Conservation (phyloP, 1,140 invertebrate genomes). For the Platyura marginata region DNA sequence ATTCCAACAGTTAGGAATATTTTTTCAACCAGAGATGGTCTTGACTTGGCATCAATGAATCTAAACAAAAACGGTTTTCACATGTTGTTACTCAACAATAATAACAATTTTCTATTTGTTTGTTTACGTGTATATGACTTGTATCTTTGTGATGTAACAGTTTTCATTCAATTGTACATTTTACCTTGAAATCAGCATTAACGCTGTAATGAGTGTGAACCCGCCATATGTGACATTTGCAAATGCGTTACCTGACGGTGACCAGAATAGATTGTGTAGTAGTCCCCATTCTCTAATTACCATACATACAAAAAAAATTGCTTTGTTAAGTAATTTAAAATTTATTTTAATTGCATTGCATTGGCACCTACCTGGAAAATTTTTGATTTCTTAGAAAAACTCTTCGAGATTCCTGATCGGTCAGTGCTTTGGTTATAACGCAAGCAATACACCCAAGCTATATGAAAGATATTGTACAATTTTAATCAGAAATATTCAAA, state of each 20-base stretch:
- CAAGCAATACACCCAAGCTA: constrained; percentile 6
- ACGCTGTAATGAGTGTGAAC: constrained; percentile 2
- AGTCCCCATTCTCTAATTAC: constrained; percentile 3
- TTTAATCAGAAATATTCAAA: no score
- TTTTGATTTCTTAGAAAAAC: constrained; percentile 3
- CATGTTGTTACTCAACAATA: neutral
- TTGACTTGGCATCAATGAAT: constrained; percentile 3
- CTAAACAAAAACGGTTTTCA: constrained; percentile 2
- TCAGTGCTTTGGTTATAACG: constrained; percentile 3
- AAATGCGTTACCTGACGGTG: constrained; percentile 4
- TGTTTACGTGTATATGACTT: neutral
- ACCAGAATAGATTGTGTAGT: constrained; percentile 5
- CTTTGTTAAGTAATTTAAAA: neutral
- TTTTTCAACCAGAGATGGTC: constrained; percentile 4
- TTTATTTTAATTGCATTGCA: neutral
- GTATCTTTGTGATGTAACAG: neutral
- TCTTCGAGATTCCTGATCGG: constrained; percentile 3
- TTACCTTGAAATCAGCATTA: constrained; percentile 5
- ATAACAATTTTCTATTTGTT: neutral
- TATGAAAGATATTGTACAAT: no score
- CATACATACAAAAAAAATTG: neutral
- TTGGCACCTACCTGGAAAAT: neutral
- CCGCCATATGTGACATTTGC: constrained; percentile 5
- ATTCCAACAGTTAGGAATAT: constrained; percentile 5
- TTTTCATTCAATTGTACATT: neutral